Evolutionary conservation across 2,113 vertebrate species (phyloP), one percentile per base, ranked within the genome.

Genomic region (Phrynosoma blainvillii): DNA sequence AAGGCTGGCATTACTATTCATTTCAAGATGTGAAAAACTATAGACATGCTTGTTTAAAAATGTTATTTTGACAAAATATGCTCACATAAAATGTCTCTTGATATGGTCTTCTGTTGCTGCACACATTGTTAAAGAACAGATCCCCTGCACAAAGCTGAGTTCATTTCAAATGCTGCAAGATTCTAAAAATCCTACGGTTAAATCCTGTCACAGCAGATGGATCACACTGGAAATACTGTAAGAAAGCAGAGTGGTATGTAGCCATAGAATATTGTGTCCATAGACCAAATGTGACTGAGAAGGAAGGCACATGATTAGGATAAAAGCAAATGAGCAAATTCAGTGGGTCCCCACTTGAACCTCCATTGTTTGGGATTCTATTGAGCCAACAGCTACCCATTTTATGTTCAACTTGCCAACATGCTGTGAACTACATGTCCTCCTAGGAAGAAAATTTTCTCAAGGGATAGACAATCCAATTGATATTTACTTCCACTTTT

Each of bases 261-360:
- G 23, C 16, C 13, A 52, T 8, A 77, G 59, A 78, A 68, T 21
- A 71, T 42, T 52, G 42, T 79, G 12, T 36, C 21, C 42, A 73
- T 11, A 12, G 74, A 73, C 5, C 23, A 80, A 68, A 79, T 79
- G 62, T 6, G 2, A 80, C 73, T 77, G 4, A 59, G 79, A 62
- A 70, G 14, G 59, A 54, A 16, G 40, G 25, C 36, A 66, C 59
- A 92, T 90, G 86, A 40, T 40, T 42, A 88, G 66, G 11, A 66
- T 85, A 90, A 90, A 70, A 78, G 84, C 42, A n/a, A 56, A 85
- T 2, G 27, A 0, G 0, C 59, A 91, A 83, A 88, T 88, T 80
- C n/a, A 80, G 86, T n/a, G 40, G 83, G n/a, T 23, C 87, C 16
- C 68, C 85, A 80, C 59, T 73, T 42, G 20, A 89, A 23, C 16